phyloP scores from a whole-genome alignment of 2,113 vertebrate genomes.

The Hassar affinis region DNA sequence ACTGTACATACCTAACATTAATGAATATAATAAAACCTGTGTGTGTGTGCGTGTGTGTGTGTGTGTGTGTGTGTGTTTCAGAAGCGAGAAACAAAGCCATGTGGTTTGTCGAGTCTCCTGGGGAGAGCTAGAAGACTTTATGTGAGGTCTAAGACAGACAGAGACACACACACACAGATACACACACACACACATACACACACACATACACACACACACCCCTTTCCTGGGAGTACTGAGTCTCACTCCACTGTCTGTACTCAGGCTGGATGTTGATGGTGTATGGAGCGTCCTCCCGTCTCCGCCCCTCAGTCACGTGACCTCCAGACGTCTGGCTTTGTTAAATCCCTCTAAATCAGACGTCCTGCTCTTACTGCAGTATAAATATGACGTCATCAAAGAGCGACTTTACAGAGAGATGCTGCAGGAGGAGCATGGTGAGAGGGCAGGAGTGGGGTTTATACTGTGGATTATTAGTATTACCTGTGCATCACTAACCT shows the following conservation, averaged over 20 bases:
- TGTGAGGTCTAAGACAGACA: conserved; percentile 33
- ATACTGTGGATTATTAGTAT: not conserved
- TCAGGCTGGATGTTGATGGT: conserved; percentile 59
- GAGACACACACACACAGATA: not conserved
- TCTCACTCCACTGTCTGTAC: not conserved
- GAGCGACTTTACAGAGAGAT: conserved; percentile 70
- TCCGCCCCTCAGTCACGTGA: conserved; percentile 16
- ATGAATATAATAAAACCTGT: not conserved
- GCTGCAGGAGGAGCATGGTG: conserved; percentile 67
- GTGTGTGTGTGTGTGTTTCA: conserved; percentile 32
- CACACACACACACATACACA: not conserved
- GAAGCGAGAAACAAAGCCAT: conserved; percentile 11
- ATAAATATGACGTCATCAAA: conserved; percentile 70
- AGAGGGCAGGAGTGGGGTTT: not conserved
- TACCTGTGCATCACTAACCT: not conserved
- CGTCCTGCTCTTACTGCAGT: conserved; percentile 63
- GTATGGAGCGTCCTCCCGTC: conserved; percentile 56
- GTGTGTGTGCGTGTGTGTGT: conserved; percentile 20
- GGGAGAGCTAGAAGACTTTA: conserved; percentile 30
- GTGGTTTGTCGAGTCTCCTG: conserved; percentile 16
- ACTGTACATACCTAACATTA: not conserved
- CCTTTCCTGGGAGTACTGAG: not conserved
- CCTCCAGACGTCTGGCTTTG: conserved; percentile 51
- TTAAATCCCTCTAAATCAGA: conserved; percentile 59
- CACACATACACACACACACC: no score